Evolutionary conservation across 1,140 invertebrate genomes (phyloP).

Genomic region (Drosophila albomicans): DNA sequence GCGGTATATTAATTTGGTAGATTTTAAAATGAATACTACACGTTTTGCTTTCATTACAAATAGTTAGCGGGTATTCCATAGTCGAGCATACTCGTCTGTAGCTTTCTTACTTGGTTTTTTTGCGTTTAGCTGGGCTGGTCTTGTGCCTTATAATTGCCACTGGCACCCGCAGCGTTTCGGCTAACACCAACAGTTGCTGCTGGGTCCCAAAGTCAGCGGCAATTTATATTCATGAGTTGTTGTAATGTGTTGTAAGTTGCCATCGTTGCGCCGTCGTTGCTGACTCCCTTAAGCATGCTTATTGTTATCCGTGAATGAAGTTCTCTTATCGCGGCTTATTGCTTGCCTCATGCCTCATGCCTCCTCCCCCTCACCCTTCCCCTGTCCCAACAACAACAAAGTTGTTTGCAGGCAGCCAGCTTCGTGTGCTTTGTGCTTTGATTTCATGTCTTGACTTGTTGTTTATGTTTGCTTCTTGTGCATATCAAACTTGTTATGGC

Average conservation of each 20-base stretch:
- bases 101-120: background rate
- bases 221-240: slow-evolving; percentile 83
- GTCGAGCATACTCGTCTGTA: no score
- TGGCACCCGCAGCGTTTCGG: slow-evolving; percentile 60
- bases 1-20: no score
- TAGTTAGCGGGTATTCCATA: no score
- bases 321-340: slow-evolving; percentile 73
- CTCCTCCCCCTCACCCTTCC: background rate
- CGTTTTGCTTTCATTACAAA: no score
- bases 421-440: slow-evolving; percentile 48
- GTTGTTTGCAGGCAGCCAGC: slow-evolving; percentile 28
- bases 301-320: slow-evolving; percentile 82
- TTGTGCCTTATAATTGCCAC: slow-evolving; percentile 71
- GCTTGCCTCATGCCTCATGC: background rate
- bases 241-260: slow-evolving; percentile 66
- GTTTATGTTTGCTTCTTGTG: slow-evolving; percentile 34
- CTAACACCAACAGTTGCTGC: slow-evolving; percentile 39
- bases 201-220: slow-evolving; percentile 59
- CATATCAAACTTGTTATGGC: slow-evolving; percentile 68
- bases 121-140: slow-evolving; percentile 12
- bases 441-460: slow-evolving; percentile 65
- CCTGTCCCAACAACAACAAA: background rate
- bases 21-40: no score
- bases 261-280: slow-evolving; percentile 27
- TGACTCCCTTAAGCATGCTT: slow-evolving; percentile 76